These are phyloP conservation scores for Drosophila tropicalis DNA, from an alignment of 1,140 invertebrate genomes.

Conservation along the genomic window DNA sequence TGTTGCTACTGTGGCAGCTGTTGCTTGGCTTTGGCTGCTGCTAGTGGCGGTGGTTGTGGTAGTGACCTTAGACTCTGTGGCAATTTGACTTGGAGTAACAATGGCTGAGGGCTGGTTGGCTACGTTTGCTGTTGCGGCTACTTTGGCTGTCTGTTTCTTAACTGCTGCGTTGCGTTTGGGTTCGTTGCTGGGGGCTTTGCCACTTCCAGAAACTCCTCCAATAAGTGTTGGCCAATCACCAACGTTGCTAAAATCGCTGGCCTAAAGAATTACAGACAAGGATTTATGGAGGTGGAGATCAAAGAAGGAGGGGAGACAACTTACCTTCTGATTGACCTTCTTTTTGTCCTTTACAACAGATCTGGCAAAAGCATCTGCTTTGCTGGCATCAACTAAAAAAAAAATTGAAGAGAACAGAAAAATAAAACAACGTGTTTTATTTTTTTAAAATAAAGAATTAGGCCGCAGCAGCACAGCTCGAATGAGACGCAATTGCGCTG, in stretches of 20 bases:
- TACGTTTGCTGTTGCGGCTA: slow-evolving; percentile 39
- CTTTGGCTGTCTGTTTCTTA: slow-evolving; percentile 62
- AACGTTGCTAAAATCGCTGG: slow-evolving; percentile 89
- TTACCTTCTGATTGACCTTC: slow-evolving; percentile 87
- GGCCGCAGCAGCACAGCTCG: slow-evolving; percentile 31
- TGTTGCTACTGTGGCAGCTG: slow-evolving; percentile 20
- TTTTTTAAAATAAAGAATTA: slow-evolving; percentile 60
- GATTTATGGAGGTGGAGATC: too few species aligned
- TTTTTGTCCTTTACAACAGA: slow-evolving; percentile 86
- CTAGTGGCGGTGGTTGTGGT: slow-evolving; percentile 16
- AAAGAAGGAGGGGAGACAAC: slow-evolving; percentile 8
- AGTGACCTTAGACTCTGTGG: slow-evolving; percentile 41
- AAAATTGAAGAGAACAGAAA: slow-evolving; percentile 1
- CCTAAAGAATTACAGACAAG: slow-evolving; percentile 83
- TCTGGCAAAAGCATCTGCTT: slow-evolving; percentile 83
- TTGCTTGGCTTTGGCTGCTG: slow-evolving; percentile 32
- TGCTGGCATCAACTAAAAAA: slow-evolving; percentile 57
- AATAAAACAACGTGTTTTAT: slow-evolving; percentile 30
- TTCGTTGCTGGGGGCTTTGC: slow-evolving; percentile 80
- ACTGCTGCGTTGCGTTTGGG: slow-evolving; percentile 72
- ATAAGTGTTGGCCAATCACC: slow-evolving; percentile 91
- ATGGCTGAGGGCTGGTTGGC: slow-evolving; percentile 12
- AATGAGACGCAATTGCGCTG: slow-evolving; percentile 48
- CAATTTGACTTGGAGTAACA: slow-evolving; percentile 54
- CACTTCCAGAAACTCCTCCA: slow-evolving; percentile 70